phyloP scores from a whole-genome alignment of 2,888 invertebrate genomes.

The Hirtodrosophila trivittata region DNA sequence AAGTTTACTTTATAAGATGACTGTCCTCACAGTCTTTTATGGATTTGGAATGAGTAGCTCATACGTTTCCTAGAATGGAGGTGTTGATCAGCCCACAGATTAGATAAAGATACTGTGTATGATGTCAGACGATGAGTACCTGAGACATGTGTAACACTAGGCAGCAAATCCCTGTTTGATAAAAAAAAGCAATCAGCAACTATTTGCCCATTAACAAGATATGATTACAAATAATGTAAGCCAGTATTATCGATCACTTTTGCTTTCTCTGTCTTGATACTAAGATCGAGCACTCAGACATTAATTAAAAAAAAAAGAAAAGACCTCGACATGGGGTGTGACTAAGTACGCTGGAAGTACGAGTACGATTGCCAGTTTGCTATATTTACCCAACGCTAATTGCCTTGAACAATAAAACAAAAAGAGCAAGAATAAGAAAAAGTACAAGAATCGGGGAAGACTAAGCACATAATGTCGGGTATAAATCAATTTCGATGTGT shows the following conservation, averaged over 20 bases:
- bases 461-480: conserved; percentile 11
- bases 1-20: no score
- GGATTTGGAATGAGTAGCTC: no score
- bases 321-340: no score
- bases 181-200: conserved; percentile 16
- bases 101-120: conserved; percentile 35
- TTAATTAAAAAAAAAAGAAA: conserved; percentile 7
- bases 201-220: not conserved
- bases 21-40: no score
- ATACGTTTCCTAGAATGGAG: no score
- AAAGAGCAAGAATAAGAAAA: conserved; percentile 18
- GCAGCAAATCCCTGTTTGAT: conserved; percentile 19
- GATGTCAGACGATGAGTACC: conserved; percentile 14
- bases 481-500: conserved; percentile 50
- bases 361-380: conserved; percentile 24
- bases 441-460: no score
- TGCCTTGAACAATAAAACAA: conserved; percentile 31
- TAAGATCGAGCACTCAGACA: conserved; percentile 1
- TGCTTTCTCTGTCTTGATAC: conserved; percentile 15
- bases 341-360: conserved; percentile 11
- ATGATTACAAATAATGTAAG: conserved; percentile 11
- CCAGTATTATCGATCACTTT: conserved; percentile 19
- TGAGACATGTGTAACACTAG: conserved; percentile 28
- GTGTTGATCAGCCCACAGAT: conserved; percentile 33
- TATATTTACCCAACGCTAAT: conserved; percentile 15